phyloP scores from a whole-genome alignment of 2,113 vertebrate species.

The Theristicus caerulescens region DNA sequence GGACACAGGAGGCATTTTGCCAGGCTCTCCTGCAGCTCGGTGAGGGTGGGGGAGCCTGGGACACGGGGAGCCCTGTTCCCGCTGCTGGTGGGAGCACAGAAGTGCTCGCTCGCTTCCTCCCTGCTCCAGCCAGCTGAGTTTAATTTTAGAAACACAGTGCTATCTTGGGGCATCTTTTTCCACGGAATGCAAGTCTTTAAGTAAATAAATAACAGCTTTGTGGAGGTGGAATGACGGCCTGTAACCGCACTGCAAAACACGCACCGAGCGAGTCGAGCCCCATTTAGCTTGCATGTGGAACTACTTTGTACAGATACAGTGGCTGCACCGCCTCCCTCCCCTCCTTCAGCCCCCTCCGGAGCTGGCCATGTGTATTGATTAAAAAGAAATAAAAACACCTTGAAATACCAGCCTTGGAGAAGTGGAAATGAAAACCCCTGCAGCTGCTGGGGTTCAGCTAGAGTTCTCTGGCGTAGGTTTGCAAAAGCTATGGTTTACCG shows the following conservation, averaged over 20 bases:
- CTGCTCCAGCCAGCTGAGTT: conserved; percentile 42
- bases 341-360: background rate
- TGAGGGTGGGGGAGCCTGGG: background rate
- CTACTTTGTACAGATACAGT: conserved; percentile 31
- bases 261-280: background rate
- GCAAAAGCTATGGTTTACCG: background rate
- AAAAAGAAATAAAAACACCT: conserved; percentile 53
- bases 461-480: conserved; percentile 1
- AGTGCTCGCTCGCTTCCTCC: background rate
- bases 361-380: conserved; percentile 1
- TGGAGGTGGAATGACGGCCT: background rate
- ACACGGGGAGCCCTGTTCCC: background rate
- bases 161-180: conserved; percentile 71
- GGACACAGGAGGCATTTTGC: background rate
- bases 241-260: background rate
- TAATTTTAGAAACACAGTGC: conserved; percentile 64
- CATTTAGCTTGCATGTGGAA: conserved; percentile 15
- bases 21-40: background rate
- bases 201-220: conserved; percentile 71
- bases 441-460: conserved; percentile 29
- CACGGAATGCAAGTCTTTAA: conserved; percentile 61
- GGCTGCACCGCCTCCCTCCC: background rate
- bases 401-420: conserved; percentile 28
- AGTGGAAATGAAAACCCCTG: conserved; percentile 38
- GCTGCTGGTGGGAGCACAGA: background rate